phyloP scores from a whole-genome alignment of 2,797 vertebrate genomes.

The Sus cebifrons region DNA sequence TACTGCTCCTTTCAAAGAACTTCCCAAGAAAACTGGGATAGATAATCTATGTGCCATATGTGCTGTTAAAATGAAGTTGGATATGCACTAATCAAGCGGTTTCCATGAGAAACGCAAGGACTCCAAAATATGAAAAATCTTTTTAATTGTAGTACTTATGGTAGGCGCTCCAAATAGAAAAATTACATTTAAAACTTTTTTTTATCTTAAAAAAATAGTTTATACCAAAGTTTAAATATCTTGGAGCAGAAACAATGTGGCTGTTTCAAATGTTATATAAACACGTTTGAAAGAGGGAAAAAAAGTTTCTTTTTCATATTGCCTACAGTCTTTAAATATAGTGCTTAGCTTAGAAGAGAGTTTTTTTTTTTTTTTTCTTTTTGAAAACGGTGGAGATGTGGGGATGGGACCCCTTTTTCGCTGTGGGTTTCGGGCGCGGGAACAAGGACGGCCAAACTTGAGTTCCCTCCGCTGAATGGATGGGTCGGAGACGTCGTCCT shows the following conservation, averaged over 20 bases:
- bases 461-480: background rate
- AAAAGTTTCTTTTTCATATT: constrained; percentile 63
- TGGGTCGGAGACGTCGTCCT: background rate
- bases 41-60: constrained; percentile 85
- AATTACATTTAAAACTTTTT: constrained; percentile 83
- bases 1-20: constrained; percentile 83
- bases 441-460: background rate
- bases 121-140: constrained; percentile 77
- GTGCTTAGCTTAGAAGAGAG: background rate
- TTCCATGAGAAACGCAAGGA: constrained; percentile 75
- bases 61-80: constrained; percentile 82
- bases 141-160: constrained; percentile 82
- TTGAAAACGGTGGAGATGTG: background rate
- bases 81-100: constrained; percentile 79
- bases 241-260: constrained; percentile 73
- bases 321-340: constrained; percentile 63
- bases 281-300: constrained; percentile 75
- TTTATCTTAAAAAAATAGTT: constrained; percentile 78
- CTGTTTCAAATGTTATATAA: constrained; percentile 82
- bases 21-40: constrained; percentile 80
- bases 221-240: constrained; percentile 83
- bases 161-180: constrained; percentile 81
- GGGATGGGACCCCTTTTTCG: fast-evolving
- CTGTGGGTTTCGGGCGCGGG: background rate
- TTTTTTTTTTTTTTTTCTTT: background rate